These are phyloP conservation scores for Acholoe squamosa DNA, from an alignment of 2,888 invertebrate genomes.

Conservation along the genomic window DNA sequence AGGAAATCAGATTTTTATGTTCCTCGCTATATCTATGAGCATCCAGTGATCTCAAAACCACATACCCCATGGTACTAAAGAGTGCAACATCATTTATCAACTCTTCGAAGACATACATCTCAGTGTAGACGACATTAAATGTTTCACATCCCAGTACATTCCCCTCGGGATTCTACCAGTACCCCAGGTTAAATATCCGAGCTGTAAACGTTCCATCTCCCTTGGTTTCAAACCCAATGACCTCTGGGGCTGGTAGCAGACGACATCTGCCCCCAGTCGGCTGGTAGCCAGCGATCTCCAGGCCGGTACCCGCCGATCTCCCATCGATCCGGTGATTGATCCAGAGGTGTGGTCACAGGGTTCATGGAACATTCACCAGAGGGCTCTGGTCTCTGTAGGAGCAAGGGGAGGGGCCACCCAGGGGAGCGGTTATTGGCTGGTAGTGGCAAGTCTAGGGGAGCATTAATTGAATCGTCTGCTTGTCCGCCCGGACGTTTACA, in stretches of 20 bases:
- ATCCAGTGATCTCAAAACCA: no score
- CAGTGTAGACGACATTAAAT: no score
- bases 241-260: neutral
- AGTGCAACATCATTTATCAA: no score
- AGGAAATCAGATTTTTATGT: no score
- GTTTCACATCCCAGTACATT: no score
- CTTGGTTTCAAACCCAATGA: neutral
- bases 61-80: no score
- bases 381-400: neutral
- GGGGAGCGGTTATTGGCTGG: neutral
- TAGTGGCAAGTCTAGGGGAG: neutral
- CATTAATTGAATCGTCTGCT: conserved; percentile 44
- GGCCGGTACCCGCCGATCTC: neutral
- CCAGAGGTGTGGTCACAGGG: conserved; percentile 15
- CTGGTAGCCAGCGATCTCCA: neutral
- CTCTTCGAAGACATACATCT: no score
- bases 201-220: neutral
- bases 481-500: conserved; percentile 2
- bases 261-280: no score
- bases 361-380: neutral
- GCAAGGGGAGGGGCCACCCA: neutral
- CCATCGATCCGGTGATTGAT: neutral
- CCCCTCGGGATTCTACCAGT: no score
- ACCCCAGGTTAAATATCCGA: neutral
- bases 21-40: no score